Base-by-base conservation (phyloP, 2,113 vertebrate species). In the Lepus timidus region DNA sequence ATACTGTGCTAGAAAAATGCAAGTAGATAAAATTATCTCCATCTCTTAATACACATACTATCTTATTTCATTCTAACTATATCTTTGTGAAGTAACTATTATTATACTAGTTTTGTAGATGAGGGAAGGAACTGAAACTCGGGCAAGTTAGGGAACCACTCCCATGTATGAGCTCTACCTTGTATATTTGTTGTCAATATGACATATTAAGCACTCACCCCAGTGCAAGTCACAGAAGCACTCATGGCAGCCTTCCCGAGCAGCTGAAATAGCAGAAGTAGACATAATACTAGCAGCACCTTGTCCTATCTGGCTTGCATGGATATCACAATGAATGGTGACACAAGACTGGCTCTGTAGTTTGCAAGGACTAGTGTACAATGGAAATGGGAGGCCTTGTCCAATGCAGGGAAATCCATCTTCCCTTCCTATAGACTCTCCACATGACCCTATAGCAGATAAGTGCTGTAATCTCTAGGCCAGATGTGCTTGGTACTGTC, bases 71-170 rank as follows among this genome's bases (percentile, higher is more conserved):
- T 64, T 84, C n/a, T 71, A 58, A 79, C 22, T 17, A 27, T 85
- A 74, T 75, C 68, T 33, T 79, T 61, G 10, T 33, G 65, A 95
- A 76, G 16, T 23, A 58, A 23, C 27, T 29, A 10, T 62, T 52
- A 39, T 39, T 74, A 31, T 14, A n/a, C 82, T 88, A 29, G 9
- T 61, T 92, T 93, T 92, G 44, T 4, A 88, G 31, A 64, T 79
- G 7, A 90, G 29, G 27, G 93, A 65, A 90, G 27, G 93, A 65
- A 90, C 36, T 22, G 64, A 81, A 83, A 58, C 29, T 67, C 52
- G 12, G 49, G 78, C n/a, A 76, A 65, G 39, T 73, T 68, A 82
- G 67, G 49, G 36, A 78, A 29, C 61, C 27, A n/a, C 3, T 39
- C 29, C 58, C n/a, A 0, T 39, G 29, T 23, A 27, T 3, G 86